Evolutionary conservation across 2,113 vertebrate genomes (phyloP), one percentile per base, ranked within the genome.

Genomic region (Gymnorhina tibicen): DNA sequence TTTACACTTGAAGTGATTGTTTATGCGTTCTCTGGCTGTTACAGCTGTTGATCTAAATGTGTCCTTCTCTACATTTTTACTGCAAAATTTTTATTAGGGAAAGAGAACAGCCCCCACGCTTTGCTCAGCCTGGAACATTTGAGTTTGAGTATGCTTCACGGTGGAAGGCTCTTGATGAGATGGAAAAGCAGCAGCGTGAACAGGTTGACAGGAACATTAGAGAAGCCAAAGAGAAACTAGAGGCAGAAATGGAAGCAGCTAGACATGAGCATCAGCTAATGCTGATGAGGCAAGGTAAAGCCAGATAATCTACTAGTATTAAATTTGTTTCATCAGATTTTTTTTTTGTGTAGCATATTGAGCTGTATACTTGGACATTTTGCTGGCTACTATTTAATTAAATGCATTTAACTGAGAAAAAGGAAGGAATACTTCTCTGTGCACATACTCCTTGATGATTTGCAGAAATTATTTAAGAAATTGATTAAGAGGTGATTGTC

Each of bases 101-200:
- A 97, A 98, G 99, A 94, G 99, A 99, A 93, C 98, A 99, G 88
- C 98, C 97, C 11, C 99, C 99, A 41, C 98, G 98, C 63, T 99
- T 99, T 96, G 99, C 99, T 93, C 99, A 99, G 63, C 99, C 99
- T 27, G 99, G 99, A 28, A 99, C 99, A 3, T 99, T 99, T 98
- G 99, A 99, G 96, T 99, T 99, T 98, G 99, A 99, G 90, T 99
- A 99, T 94, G 98, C 99, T 27, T 99, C 99, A 70, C 99, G 99
- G 81, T 99, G 99, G 99, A 99, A 99, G 96, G 99, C 99, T 81
- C 98, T 99, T 52, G 98, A 99, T 68, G 99, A 99, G 96, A 99
- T 99, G 99, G 99, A 99, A 97, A 99, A 99, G 64, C 99, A 99
- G 91, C 99, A 99, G 75, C 97, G 98, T 41, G 99, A 99, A 20